Base-by-base conservation (phyloP, 23 tunicate genomes). In the Phallusia fumigata region DNA sequence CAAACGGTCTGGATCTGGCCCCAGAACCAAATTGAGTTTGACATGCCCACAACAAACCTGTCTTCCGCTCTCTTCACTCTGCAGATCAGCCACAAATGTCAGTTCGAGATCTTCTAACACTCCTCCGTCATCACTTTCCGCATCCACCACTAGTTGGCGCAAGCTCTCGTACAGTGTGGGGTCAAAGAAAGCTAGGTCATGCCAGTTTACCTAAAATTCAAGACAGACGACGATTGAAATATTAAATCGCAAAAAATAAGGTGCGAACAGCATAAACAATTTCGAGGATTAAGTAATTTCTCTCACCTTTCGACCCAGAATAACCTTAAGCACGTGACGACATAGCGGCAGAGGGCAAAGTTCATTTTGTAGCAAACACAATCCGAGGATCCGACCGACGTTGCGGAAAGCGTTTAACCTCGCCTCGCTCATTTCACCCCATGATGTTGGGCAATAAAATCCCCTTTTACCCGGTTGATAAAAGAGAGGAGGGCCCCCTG, bases 131-230 rank as follows among this genome's bases (percentile, higher is more conserved):
- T 76, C 83, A 47, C 79, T 22, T 58, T 90, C 86, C 33, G 91
- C 91, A 35, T 89, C 88, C 73, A 75, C 53, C 34, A 97, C 92
- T 26, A 89, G 81, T 36, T 89, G 88, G 77, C 99, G 86, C 88
- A 97, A 82, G 82, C 91, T 92, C 80, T 97, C 99, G 65, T 81
- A 97, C 58, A 97, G 76, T 11, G 84, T 78, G 16, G 95, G 90
- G 53, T 97, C 99, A 50, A 88, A 97, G 65, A 97, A 97, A 0
- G 99, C 99, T 74, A 97, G 90, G 85, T 97, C 99, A 58, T 92
- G 93, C 99, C 99, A 97, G 79, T 91, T 88, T 33, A 96, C 85
- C 96, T 91, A 34, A 32, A 64, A 72, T n/a, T 6, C 51, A 53
- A 73, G 34, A 1, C 69, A 10, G n/a, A n/a, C n/a, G n/a, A n/a